Conservation (phyloP, 2,113 vertebrate species). For the Gymnobelideus leadbeateri region DNA sequence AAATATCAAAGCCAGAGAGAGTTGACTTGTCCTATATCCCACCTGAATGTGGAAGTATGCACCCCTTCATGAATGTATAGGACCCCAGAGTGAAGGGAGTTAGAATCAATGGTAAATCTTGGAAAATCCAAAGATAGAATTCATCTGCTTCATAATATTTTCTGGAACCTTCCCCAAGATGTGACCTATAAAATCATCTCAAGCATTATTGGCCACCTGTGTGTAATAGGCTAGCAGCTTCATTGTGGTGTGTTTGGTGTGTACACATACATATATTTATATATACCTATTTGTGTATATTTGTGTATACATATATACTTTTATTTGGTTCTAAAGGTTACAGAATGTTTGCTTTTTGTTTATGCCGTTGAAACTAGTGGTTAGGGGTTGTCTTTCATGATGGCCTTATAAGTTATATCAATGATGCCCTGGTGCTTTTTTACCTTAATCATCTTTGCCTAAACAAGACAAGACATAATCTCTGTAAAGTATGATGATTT, state of each 20-base stretch:
- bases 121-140: not conserved
- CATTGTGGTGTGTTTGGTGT: not conserved
- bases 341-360: not conserved
- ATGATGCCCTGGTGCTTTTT: not conserved
- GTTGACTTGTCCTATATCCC: not conserved
- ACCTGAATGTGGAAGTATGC: not conserved
- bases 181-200: not conserved
- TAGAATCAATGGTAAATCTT: not conserved
- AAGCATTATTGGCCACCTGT: not conserved
- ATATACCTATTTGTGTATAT: not conserved
- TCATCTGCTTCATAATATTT: not conserved
- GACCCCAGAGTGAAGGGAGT: not conserved
- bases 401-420: not conserved
- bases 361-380: not conserved
- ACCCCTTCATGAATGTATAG: not conserved
- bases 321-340: not conserved
- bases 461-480: not conserved
- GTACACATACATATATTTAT: not conserved
- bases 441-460: not conserved
- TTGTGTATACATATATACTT: not conserved
- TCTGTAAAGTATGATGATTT: not conserved
- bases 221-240: not conserved
- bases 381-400: not conserved
- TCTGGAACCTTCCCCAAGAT: not conserved
- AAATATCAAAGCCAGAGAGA: not conserved